Evolutionary conservation across 2,797 vertebrate species (phyloP).

Genomic region (Brachyalestes nurse): DNA sequence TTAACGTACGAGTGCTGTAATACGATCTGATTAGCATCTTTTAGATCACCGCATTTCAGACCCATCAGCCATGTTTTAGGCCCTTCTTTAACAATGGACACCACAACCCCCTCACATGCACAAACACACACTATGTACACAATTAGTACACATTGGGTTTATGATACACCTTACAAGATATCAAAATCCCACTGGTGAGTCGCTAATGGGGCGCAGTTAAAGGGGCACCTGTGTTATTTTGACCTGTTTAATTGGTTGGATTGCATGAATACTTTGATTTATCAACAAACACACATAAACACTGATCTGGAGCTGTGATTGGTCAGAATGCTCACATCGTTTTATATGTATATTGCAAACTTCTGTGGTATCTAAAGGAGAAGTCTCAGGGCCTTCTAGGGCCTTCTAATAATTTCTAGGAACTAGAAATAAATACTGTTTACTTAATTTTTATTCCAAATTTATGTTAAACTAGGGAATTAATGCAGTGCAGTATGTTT

Average conservation of each 20-base stretch:
- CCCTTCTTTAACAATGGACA: neutral
- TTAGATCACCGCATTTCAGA: neutral
- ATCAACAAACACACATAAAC: neutral
- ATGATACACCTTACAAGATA: neutral
- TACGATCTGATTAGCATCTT: neutral
- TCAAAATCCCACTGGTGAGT: neutral
- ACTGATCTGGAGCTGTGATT: neutral
- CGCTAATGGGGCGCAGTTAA: neutral
- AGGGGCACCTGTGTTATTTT: neutral
- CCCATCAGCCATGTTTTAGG: neutral
- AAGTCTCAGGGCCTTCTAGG: no score
- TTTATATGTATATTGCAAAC: no score
- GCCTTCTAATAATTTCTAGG: no score
- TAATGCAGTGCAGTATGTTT: no score
- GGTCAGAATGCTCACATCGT: no score
- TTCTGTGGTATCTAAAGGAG: no score
- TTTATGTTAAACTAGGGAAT: no score
- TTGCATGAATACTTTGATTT: neutral
- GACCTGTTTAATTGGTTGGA: neutral
- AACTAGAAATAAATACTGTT: no score
- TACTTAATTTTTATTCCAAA: no score
- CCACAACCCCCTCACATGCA: neutral
- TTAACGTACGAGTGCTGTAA: conserved; percentile 13
- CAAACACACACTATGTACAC: neutral
- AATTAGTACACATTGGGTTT: neutral